phyloP scores from a whole-genome alignment of 2,797 vertebrate genomes.

The Myotis pilosus region DNA sequence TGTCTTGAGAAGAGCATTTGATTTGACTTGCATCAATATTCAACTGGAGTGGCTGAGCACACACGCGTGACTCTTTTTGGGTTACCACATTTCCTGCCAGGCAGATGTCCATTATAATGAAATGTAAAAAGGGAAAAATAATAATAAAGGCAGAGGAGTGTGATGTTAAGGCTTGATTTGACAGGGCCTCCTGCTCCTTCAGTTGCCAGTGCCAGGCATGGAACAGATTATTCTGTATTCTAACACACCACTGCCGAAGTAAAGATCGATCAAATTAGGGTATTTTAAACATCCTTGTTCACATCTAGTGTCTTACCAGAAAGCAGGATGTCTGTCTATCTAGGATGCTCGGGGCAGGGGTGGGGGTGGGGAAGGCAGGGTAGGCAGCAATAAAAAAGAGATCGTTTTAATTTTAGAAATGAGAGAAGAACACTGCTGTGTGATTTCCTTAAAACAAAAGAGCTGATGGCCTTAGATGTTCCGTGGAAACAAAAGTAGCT shows the following conservation, averaged over 20 bases:
- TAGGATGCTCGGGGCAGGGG: background rate
- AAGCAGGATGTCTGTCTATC: constrained; percentile 68
- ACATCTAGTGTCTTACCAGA: constrained; percentile 70
- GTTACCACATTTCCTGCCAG: constrained; percentile 62
- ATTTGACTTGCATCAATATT: constrained; percentile 57
- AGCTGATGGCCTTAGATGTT: background rate
- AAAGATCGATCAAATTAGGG: constrained; percentile 83
- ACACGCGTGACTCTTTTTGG: constrained; percentile 53
- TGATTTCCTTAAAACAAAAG: constrained; percentile 50
- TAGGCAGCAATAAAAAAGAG: background rate
- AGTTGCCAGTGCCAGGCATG: constrained; percentile 76
- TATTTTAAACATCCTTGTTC: constrained; percentile 80
- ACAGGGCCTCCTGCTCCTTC: constrained; percentile 81
- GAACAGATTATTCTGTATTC: constrained; percentile 83
- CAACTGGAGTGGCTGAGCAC: background rate
- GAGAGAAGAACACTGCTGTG: background rate
- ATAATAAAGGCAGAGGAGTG: constrained; percentile 76
- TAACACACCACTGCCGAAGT: constrained; percentile 70
- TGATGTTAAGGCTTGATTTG: constrained; percentile 75
- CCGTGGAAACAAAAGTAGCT: background rate
- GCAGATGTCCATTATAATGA: constrained; percentile 77
- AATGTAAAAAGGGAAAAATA: constrained; percentile 57
- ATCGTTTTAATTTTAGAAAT: constrained; percentile 14
- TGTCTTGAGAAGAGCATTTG: constrained; percentile 42
- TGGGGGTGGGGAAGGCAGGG: background rate